Conservation (phyloP, 2,113 vertebrate genomes). For the Bos taurus region DNA sequence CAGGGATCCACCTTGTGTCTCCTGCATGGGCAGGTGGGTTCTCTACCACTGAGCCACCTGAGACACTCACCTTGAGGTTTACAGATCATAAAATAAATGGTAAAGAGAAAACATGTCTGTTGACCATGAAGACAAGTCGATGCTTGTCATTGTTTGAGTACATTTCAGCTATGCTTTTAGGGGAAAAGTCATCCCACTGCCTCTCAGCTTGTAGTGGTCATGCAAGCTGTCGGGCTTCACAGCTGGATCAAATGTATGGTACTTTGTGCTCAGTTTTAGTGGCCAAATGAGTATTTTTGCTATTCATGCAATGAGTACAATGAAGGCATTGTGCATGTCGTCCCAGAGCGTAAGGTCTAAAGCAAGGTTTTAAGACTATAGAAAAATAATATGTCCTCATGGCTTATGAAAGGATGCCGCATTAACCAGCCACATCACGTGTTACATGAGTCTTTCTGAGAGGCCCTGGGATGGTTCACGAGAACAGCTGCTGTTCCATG, state of each 20-base stretch:
- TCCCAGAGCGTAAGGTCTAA: neutral
- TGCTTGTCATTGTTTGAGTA: neutral
- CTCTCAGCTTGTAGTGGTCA: neutral
- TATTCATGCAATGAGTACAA: neutral
- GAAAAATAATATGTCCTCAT: neutral
- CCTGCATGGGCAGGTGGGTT: neutral
- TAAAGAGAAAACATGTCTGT: neutral
- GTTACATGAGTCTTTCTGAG: neutral
- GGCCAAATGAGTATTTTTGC: neutral
- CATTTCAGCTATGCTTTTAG: neutral
- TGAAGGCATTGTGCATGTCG: neutral
- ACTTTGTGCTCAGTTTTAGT: neutral
- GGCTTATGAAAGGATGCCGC: neutral
- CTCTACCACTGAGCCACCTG: neutral
- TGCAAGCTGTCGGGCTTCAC: rapidly evolving
- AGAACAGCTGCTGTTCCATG: neutral
- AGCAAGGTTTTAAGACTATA: neutral
- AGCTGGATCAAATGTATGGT: neutral
- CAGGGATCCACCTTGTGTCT: neutral
- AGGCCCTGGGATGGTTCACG: neutral
- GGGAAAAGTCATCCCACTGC: neutral
- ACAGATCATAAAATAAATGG: neutral
- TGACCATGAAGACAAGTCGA: rapidly evolving
- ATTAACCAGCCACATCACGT: rapidly evolving
- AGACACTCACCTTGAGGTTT: neutral